phyloP scores from a whole-genome alignment of 2,888 invertebrate genomes.

The Orthonychiurus folsomi region DNA sequence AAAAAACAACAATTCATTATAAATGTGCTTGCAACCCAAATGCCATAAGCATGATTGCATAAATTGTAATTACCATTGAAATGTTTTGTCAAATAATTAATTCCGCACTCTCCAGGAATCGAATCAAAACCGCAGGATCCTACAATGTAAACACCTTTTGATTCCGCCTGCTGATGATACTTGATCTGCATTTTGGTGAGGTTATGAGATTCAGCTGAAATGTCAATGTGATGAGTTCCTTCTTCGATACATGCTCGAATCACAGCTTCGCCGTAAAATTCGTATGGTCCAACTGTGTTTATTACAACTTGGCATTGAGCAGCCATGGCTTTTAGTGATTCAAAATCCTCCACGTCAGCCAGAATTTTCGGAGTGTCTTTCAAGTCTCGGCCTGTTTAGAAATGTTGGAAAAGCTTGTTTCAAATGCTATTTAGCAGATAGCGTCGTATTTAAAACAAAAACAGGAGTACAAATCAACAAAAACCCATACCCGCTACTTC shows the following conservation, averaged over 20 bases:
- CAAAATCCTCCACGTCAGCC: conserved; percentile 59
- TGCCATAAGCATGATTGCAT: too few relatives aligned
- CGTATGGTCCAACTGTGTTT: conserved; percentile 82
- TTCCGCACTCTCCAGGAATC: conserved; percentile 11
- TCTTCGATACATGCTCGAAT: conserved; percentile 73
- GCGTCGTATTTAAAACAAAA: too few relatives aligned
- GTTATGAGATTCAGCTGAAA: conserved; percentile 49
- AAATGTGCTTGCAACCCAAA: too few relatives aligned
- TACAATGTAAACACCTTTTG: conserved; percentile 71
- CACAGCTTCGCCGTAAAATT: conserved; percentile 87
- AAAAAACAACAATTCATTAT: not conserved
- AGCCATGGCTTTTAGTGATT: conserved; percentile 72
- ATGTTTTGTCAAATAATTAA: not conserved
- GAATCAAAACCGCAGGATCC: conserved; percentile 45
- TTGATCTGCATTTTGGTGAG: conserved; percentile 75
- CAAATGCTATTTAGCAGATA: too few relatives aligned
- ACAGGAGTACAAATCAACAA: too few relatives aligned
- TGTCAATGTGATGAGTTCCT: conserved; percentile 79
- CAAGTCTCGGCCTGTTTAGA: too few relatives aligned
- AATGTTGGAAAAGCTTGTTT: conserved; percentile 26
- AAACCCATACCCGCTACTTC: conserved; percentile 48
- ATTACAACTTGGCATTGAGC: conserved; percentile 65
- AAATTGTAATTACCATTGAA: not conserved
- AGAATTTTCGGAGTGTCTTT: too few relatives aligned
- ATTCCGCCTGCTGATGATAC: conserved; percentile 63